Base-by-base conservation (phyloP, 2,113 vertebrate genomes). In the Tinamus guttatus region DNA sequence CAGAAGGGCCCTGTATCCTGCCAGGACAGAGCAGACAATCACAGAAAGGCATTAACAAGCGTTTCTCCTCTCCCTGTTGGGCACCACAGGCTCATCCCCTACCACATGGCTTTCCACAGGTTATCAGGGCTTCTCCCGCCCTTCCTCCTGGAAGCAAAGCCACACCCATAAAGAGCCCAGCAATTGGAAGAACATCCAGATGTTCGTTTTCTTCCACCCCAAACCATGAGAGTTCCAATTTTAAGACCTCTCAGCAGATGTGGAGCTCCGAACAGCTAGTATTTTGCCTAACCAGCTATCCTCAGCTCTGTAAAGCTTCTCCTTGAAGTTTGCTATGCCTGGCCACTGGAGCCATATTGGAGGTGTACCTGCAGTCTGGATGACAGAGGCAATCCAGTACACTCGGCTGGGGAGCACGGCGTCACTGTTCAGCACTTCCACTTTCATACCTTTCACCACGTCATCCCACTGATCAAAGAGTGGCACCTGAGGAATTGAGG, bases 321-420 rank as follows among this genome's bases (percentile, higher is more conserved):
- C 28, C 63, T 22, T 51, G 51, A 74, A 30, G 20, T 59, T 8
- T 78, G 59, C 21, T 11, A 28, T 24, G 17, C 49, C 45, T 45
- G 49, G 64, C 24, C 78, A 36, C 11, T 16, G 15, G 56, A 49
- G 67, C 9, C 45, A 15, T 40, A 19, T 0, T 0, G 15, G 59
- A 73, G 41, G 84, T 97, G 13, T 88, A 99, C 99, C 99, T 96
- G 99, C 98, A 2, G 99, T 93, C 90, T 98, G 98, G 85, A 99
- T 97, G 95, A 99, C 98, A 0, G 98, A 98, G 4, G 99, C 99
- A 5, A 99, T 99, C 99, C 99, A 99, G 97, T 99, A 99, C 51
- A 99, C 99, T 21, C 99, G 99, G 92, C 98, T 99, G 92, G 98
- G 98, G 63, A 99, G 98, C 74, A 99, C 98, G 0, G 99, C 98